phyloP scores from a whole-genome alignment of 2,797 vertebrate genomes.

The Helicolenus hilgendorfi region DNA sequence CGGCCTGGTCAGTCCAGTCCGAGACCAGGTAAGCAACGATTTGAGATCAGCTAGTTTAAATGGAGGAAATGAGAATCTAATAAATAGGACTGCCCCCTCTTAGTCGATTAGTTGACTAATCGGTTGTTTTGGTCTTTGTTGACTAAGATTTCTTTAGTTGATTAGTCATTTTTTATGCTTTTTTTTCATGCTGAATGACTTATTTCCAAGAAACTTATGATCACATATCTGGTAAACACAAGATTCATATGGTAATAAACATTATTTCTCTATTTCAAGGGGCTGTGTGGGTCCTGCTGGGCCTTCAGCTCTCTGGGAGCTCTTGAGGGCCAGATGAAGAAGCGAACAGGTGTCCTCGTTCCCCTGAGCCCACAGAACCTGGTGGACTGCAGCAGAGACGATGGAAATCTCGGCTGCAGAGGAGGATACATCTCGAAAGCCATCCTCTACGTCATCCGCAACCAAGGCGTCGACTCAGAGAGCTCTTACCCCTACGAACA shows the following conservation, averaged over 20 bases:
- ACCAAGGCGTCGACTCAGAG: conserved; percentile 87
- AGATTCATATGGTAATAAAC: background rate
- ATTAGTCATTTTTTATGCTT: too few relatives aligned
- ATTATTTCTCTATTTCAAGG: conserved; percentile 54
- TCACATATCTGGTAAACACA: too few relatives aligned
- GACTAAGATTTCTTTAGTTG: too few relatives aligned
- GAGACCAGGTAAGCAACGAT: conserved; percentile 88
- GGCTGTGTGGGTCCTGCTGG: conserved; percentile 90
- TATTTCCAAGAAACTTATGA: too few relatives aligned
- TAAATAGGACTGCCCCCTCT: too few relatives aligned
- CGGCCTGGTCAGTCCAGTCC: conserved; percentile 91
- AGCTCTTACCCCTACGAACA: conserved; percentile 86
- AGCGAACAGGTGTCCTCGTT: conserved; percentile 72
- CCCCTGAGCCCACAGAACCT: conserved; percentile 90
- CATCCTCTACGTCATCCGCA: conserved; percentile 83
- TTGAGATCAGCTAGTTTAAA: background rate
- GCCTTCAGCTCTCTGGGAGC: conserved; percentile 89
- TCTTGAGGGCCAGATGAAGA: conserved; percentile 90
- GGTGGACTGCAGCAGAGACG: conserved; percentile 84
- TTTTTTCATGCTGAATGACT: too few relatives aligned
- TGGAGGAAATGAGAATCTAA: rapidly evolving
- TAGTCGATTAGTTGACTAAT: too few relatives aligned
- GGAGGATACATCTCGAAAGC: conserved; percentile 86
- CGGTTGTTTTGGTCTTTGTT: too few relatives aligned
- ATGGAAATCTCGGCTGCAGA: conserved; percentile 86